Percentiles rank a stretch among this genome's conserved stretches.
phyloP scores from a whole-genome alignment of 1,140 invertebrate species.

The Trichomalopsis sarcophagae region DNA sequence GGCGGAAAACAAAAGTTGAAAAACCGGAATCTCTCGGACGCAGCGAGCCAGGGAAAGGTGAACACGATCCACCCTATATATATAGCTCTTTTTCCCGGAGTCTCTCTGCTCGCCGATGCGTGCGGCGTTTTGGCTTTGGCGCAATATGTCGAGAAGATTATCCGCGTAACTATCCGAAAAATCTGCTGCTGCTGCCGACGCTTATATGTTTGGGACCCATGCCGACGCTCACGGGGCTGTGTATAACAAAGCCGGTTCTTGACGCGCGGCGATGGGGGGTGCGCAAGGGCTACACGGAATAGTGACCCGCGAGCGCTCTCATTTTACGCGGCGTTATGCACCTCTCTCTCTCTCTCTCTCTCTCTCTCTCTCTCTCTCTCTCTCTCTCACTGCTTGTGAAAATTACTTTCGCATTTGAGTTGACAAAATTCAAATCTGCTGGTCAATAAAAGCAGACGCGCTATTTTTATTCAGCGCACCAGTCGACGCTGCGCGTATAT shows the following conservation, averaged over 20 bases:
- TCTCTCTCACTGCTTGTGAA: too few species aligned
- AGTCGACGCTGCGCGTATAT: too few species aligned
- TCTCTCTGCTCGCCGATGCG: constrained; percentile 59
- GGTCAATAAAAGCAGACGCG: too few species aligned
- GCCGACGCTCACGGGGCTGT: neutral
- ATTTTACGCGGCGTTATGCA: constrained; percentile 41
- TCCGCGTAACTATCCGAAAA: constrained; percentile 67
- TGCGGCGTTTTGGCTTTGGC: constrained; percentile 66
- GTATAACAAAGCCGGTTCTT: constrained; percentile 49
- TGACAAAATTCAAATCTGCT: too few species aligned
- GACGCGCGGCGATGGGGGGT: constrained; percentile 13
- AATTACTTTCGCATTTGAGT: too few species aligned
- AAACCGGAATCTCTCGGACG: constrained; percentile 37
- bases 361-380: too few species aligned
- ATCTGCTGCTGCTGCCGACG: constrained; percentile 1
- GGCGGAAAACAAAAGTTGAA: constrained; percentile 45
- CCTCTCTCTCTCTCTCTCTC: too few species aligned
- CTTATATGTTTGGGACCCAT: neutral
- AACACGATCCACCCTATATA: constrained; percentile 43
- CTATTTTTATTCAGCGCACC: too few species aligned
- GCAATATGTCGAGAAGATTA: constrained; percentile 71
- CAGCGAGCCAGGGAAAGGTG: constrained; percentile 47
- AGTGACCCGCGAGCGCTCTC: constrained; percentile 19
- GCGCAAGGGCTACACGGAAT: too few species aligned
- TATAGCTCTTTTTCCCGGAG: constrained; percentile 38